phyloP scores from a whole-genome alignment of 2,113 vertebrate species.

The Malurus cyaneus region DNA sequence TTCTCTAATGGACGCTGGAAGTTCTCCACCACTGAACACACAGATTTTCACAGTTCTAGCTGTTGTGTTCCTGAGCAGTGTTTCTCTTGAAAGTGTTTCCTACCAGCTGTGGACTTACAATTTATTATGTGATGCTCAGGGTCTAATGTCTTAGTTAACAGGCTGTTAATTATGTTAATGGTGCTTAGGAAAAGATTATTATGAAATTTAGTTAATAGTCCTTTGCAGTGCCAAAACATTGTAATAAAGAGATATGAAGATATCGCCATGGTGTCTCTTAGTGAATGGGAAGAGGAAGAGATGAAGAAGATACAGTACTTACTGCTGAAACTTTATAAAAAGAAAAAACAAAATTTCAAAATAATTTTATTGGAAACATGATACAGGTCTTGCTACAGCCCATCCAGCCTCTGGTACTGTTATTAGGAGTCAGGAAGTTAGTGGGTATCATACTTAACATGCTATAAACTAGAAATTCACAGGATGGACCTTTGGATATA shows the following conservation, averaged over 20 bases:
- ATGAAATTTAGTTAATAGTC: conserved; percentile 53
- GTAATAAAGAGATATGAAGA: not conserved
- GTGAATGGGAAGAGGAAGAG: not conserved
- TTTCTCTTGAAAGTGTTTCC: conserved; percentile 8
- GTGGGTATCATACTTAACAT: not conserved
- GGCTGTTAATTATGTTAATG: conserved; percentile 61
- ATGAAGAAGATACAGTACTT: not conserved
- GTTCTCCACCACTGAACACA: conserved; percentile 43
- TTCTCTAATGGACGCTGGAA: not conserved
- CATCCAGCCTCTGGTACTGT: not conserved
- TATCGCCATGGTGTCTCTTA: not conserved
- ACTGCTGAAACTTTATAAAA: not conserved
- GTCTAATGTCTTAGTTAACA: conserved; percentile 46
- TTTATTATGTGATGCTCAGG: conserved; percentile 21
- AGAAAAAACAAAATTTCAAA: not conserved
- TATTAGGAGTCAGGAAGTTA: not conserved
- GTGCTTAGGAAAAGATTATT: conserved; percentile 53
- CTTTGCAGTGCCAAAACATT: conserved; percentile 20
- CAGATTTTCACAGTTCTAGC: not conserved
- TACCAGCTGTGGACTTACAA: conserved; percentile 27
- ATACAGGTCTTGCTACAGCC: not conserved
- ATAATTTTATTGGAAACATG: not conserved
- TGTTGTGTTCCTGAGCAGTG: not conserved
- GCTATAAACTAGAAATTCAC: not conserved
- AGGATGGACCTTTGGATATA: not conserved